Percentiles rank a stretch among this genome's conserved stretches.
Evolutionary conservation across 2,888 invertebrate species (phyloP).

Genomic region (Thera obeliscata): DNA sequence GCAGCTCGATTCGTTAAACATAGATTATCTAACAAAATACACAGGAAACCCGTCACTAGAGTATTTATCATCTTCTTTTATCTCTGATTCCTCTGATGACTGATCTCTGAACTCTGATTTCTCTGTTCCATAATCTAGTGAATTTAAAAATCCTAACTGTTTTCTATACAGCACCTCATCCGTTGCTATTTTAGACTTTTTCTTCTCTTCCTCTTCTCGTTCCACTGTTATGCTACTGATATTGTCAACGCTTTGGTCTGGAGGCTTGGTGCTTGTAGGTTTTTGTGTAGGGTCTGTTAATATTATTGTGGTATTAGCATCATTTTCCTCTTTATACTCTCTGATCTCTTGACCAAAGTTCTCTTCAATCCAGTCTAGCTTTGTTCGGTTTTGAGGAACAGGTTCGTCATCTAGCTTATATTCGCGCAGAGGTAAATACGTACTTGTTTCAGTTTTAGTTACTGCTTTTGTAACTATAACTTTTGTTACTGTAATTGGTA

Average conservation of each 20-base stretch:
- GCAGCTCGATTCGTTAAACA: background rate
- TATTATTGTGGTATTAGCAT: constrained; percentile 1
- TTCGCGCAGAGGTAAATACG: constrained; percentile 10
- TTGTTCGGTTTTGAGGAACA: constrained; percentile 23
- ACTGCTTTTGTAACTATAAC: constrained; percentile 10
- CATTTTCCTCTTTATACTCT: constrained; percentile 30
- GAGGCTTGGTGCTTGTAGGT: constrained; percentile 16
- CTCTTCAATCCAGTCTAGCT: constrained; percentile 56
- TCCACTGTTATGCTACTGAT: constrained; percentile 54
- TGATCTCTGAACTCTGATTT: constrained; percentile 41
- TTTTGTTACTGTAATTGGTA: constrained; percentile 28
- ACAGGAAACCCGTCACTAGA: constrained; percentile 52
- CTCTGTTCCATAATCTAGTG: constrained; percentile 65
- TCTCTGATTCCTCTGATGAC: constrained; percentile 48
- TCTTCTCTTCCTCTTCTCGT: constrained; percentile 39
- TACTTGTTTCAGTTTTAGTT: constrained; percentile 27
- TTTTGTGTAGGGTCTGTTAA: constrained; percentile 13
- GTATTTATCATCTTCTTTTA: constrained; percentile 52
- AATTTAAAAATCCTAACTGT: constrained; percentile 62
- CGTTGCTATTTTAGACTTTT: constrained; percentile 36
- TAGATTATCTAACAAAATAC: constrained; percentile 43
- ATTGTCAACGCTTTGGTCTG: constrained; percentile 30
- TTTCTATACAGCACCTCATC: constrained; percentile 58
- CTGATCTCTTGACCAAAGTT: constrained; percentile 50
- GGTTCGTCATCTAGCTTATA: constrained; percentile 25